Evolutionary conservation across 2,113 vertebrate species (phyloP).

Genomic region (Lasiurus cinereus): DNA sequence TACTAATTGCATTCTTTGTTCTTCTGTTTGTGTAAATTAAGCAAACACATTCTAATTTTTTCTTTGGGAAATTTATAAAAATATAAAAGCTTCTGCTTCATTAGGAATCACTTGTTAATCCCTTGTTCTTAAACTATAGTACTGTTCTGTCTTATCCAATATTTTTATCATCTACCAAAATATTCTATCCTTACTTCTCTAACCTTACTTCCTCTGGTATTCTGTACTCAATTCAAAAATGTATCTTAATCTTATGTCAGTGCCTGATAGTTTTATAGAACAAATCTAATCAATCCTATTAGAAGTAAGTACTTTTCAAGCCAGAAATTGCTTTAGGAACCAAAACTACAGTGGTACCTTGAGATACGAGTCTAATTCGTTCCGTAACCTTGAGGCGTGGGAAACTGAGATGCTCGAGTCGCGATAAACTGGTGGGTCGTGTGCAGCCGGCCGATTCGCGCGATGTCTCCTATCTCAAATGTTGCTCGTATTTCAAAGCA

Average conservation of each 20-base stretch:
- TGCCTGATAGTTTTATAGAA: neutral
- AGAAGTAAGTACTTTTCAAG: neutral
- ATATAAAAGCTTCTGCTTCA: neutral
- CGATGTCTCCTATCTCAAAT: no score
- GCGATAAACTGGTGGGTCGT: no score
- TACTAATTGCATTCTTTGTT: neutral
- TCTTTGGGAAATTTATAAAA: neutral
- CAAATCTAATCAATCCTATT: neutral
- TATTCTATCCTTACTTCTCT: neutral
- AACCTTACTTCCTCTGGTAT: neutral
- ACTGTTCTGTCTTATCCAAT: neutral
- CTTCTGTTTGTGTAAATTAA: neutral
- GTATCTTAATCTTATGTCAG: neutral
- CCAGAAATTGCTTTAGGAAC: constrained; percentile 14
- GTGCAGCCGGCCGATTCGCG: no score
- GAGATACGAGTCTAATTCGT: no score
- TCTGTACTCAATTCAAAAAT: constrained; percentile 24
- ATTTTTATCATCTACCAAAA: constrained; percentile 2
- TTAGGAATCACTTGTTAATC: constrained; percentile 3
- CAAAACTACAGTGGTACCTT: no score
- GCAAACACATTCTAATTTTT: constrained; percentile 10
- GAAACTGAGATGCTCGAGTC: no score
- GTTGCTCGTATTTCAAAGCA: no score
- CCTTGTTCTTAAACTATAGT: neutral
- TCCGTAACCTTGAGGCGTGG: no score